Percentiles rank a stretch among this genome's conserved stretches.
Conservation (phyloP, 2,113 vertebrate genomes). For the Terrapene triunguis region DNA sequence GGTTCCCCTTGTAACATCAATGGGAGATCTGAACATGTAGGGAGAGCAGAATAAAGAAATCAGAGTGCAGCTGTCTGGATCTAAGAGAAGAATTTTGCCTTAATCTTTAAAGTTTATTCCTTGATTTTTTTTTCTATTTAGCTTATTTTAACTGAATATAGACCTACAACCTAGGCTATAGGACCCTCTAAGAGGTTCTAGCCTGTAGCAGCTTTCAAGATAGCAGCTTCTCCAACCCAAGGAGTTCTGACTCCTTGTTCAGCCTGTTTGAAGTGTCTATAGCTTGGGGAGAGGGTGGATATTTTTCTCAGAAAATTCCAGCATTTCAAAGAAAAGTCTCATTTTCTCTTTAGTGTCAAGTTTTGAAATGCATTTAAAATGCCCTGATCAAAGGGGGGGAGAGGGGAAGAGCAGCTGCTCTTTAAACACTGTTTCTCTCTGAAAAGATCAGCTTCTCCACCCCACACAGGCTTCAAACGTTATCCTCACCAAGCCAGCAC, state of each 20-base stretch:
- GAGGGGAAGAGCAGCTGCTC: slow-evolving; percentile 5
- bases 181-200: slow-evolving; percentile 62
- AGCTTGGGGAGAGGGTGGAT: slow-evolving; percentile 53
- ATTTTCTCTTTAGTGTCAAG: slow-evolving; percentile 59
- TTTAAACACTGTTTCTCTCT: slow-evolving; percentile 55
- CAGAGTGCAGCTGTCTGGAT: background rate
- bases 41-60: background rate
- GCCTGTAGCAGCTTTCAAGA: slow-evolving; percentile 65
- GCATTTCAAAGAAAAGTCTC: slow-evolving; percentile 59
- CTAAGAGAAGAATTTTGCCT: background rate
- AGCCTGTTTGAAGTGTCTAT: slow-evolving; percentile 67
- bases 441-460: slow-evolving; percentile 29
- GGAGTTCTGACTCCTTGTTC: slow-evolving; percentile 60
- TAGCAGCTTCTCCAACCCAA: slow-evolving; percentile 66
- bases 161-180: slow-evolving; percentile 30
- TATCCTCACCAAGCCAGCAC: background rate
- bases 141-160: slow-evolving; percentile 48
- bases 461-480: background rate
- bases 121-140: slow-evolving; percentile 32
- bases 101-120: slow-evolving; percentile 24
- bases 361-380: slow-evolving; percentile 55
- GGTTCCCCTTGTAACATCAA: background rate
- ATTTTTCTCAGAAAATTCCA: slow-evolving; percentile 58
- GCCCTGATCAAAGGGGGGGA: background rate
- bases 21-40: background rate